phyloP scores from a whole-genome alignment of 2,113 vertebrate genomes.

The Corapipo altera region DNA sequence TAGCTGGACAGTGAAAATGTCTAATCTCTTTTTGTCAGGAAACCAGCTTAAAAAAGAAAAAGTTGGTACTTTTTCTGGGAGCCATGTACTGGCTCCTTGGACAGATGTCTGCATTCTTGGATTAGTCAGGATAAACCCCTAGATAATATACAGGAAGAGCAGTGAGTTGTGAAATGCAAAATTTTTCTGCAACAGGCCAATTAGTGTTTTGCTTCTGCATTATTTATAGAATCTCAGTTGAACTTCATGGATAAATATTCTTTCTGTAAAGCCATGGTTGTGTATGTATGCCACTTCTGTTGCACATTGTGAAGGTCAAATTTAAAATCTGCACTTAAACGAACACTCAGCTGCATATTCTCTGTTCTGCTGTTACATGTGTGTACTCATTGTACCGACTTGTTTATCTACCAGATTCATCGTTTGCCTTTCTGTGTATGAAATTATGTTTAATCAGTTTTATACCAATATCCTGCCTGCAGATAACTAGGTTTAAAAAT shows the following conservation, averaged over 20 bases:
- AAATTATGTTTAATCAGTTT: neutral
- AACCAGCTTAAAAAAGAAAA: neutral
- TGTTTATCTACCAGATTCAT: neutral
- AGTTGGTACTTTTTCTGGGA: neutral
- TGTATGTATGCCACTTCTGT: neutral
- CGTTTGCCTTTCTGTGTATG: neutral
- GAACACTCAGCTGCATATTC: neutral
- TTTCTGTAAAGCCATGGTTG: neutral
- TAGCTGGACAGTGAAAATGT: neutral
- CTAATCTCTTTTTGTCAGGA: neutral
- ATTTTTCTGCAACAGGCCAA: conserved; percentile 15
- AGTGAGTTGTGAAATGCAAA: conserved; percentile 16
- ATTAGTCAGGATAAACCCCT: conserved; percentile 1
- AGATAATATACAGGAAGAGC: neutral
- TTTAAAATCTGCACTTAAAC: neutral
- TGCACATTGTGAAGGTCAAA: neutral
- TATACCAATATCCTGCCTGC: neutral
- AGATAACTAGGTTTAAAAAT: neutral
- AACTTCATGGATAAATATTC: neutral
- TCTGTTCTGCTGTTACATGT: fast-evolving
- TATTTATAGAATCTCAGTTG: conserved; percentile 36
- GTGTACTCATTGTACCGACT: neutral
- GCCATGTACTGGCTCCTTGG: neutral
- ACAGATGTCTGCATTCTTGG: neutral
- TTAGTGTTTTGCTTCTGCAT: conserved; percentile 29